Evolutionary conservation across 30 jellyfish, hydroid and myxozoan species (phyloP), one percentile per base, ranked within the genome.

Genomic region (Nemopilema nomurai): DNA sequence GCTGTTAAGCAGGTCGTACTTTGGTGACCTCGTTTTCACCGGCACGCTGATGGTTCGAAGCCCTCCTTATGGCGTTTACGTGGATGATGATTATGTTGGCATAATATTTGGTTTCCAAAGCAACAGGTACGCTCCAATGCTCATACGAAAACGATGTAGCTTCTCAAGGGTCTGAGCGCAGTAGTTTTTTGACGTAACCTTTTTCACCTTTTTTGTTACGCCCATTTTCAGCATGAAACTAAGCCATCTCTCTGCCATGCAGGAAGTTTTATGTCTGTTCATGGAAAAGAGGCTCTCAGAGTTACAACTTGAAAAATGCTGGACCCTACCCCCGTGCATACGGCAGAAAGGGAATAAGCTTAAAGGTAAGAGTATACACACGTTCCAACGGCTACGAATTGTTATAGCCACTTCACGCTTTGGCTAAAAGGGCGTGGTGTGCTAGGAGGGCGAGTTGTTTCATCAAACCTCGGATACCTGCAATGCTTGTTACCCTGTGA

Each of bases 31-130:
- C 8, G 76, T 64, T 51, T 90, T 27, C 75, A 74, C 93, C 6
- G 97, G 97, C 0, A 90, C 97, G 6, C 31, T 90, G 69, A 67
- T 82, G 90, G 62, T 82, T n/a, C 74, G 84, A 84, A 68, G 89
- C 51, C 93, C 87, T n/a, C 87, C 67, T 0, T 49, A 20, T 51
- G 87, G 91, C 41, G 69, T 21, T 0, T 13, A 76, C 0, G 69
- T 71, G 1, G 93, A 82, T 83, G 93, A 90, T 69, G 97, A 79
- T 67, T 90, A 69, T 90, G 89, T 90, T 51, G 97, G 97, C 16
- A 50, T 90, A 25, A 51, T 90, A 8, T 90, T 90, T 70, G 97
- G 97, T 0, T 90, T 81, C 63, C 97, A 90, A 76, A 84, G 87
- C 68, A 90, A 90, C 79, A 64, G 97, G 97, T 90, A 22, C 1